These are phyloP conservation scores for Trichacis sp. DNA, from an alignment of 2,888 invertebrate genomes.

Conservation along the genomic window DNA sequence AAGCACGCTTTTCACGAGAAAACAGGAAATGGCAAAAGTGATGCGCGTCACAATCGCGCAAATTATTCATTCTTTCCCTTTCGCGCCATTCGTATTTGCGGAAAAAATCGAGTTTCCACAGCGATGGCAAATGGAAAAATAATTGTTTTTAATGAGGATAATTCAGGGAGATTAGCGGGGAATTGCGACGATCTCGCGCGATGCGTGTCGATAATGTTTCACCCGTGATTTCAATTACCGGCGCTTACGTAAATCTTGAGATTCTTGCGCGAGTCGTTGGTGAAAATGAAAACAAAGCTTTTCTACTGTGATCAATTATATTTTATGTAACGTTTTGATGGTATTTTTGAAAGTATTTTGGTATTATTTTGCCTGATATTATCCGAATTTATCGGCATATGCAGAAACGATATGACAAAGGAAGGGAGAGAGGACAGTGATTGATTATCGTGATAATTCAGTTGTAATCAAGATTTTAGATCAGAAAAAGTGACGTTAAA, in stretches of 20 bases:
- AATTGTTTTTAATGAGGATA: background rate
- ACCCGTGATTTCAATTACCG: background rate
- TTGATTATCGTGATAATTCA: too few species aligned
- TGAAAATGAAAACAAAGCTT: background rate
- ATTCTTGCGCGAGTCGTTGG: background rate
- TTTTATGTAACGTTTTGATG: too few species aligned
- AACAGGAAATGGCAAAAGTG: background rate
- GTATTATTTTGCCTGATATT: too few species aligned
- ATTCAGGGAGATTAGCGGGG: background rate
- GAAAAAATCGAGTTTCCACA: background rate
- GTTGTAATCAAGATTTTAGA: too few species aligned
- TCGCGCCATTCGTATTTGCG: too few species aligned
- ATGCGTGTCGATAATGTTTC: background rate
- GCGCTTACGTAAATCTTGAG: conserved; percentile 2
- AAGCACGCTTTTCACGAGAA: background rate
- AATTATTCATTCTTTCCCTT: conserved; percentile 9
- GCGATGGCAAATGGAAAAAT: background rate
- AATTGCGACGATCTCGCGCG: background rate
- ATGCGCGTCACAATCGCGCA: conserved; percentile 10
- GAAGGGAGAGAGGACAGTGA: too few species aligned
- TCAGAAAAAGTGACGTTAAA: too few species aligned
- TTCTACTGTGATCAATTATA: background rate
- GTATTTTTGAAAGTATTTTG: too few species aligned
- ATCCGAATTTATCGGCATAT: too few species aligned
- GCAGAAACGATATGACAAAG: too few species aligned